Evolutionary conservation across 2,113 vertebrate species (phyloP).

Genomic region (Podiceps cristatus): DNA sequence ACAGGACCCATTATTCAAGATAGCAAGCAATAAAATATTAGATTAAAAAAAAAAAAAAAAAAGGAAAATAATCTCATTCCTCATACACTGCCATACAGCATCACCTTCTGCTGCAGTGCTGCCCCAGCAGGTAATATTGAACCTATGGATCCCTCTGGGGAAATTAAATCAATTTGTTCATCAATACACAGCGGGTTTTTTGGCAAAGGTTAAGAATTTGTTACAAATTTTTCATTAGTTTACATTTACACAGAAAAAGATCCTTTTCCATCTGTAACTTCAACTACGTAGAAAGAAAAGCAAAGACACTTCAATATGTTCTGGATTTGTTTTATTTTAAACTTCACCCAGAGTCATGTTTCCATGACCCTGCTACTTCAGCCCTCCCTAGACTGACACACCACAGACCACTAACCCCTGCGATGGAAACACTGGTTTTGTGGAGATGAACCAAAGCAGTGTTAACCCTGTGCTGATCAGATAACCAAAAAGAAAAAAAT

Average conservation of each 20-base stretch:
- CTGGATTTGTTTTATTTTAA: neutral
- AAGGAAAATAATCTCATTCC: neutral
- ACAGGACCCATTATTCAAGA: neutral
- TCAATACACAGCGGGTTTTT: neutral
- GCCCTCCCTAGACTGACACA: neutral
- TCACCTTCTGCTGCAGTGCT: neutral
- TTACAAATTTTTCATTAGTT: neutral
- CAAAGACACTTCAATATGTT: neutral
- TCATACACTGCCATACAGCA: neutral
- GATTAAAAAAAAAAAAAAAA: neutral
- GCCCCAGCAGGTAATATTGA: neutral
- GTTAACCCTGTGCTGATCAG: neutral
- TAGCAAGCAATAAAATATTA: neutral
- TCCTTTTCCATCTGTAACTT: neutral
- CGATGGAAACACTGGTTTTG: neutral
- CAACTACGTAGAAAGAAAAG: neutral
- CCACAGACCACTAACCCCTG: neutral
- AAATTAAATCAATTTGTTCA: slow-evolving; percentile 14
- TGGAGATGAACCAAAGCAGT: neutral
- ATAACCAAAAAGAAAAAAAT: neutral
- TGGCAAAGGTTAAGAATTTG: neutral
- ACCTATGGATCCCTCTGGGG: neutral
- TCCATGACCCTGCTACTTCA: neutral
- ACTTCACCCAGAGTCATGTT: neutral
- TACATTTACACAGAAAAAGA: neutral